Percentiles rank a stretch among this genome's conserved stretches.
phyloP scores from a whole-genome alignment of 2,888 invertebrate genomes.

The Dione juno region DNA sequence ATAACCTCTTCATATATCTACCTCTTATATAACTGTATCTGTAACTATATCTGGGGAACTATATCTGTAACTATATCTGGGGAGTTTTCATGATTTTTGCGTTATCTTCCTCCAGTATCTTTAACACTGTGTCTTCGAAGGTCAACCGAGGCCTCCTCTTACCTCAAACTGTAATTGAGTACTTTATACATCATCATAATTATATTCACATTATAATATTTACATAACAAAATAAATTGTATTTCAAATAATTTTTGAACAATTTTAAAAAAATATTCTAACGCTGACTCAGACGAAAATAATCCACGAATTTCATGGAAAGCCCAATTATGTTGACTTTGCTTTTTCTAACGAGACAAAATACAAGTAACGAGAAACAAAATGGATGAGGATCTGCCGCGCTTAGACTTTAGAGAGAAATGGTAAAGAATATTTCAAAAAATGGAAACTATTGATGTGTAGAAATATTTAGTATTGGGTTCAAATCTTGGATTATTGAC shows the following conservation, averaged over 20 bases:
- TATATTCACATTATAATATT: too few species aligned
- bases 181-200: too few species aligned
- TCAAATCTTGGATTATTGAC: neutral
- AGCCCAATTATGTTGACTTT: constrained; percentile 32
- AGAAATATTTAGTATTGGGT: neutral
- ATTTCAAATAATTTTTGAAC: constrained; percentile 11
- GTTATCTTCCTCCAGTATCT: too few species aligned
- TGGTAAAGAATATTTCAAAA: constrained; percentile 5
- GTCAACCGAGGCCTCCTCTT: too few species aligned
- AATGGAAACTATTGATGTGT: neutral
- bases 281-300: constrained; percentile 30
- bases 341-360: constrained; percentile 35
- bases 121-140: too few species aligned
- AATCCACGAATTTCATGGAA: constrained; percentile 29
- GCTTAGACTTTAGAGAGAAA: constrained; percentile 11
- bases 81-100: too few species aligned
- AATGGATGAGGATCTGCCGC: constrained; percentile 24
- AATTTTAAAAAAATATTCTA: constrained; percentile 22
- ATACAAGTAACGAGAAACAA: constrained; percentile 30
- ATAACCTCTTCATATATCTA: too few species aligned
- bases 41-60: too few species aligned
- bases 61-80: too few species aligned
- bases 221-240: neutral
- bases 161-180: too few species aligned
- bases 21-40: too few species aligned